Conservation (phyloP, 2,888 invertebrate species). For the Andricus curvator region DNA sequence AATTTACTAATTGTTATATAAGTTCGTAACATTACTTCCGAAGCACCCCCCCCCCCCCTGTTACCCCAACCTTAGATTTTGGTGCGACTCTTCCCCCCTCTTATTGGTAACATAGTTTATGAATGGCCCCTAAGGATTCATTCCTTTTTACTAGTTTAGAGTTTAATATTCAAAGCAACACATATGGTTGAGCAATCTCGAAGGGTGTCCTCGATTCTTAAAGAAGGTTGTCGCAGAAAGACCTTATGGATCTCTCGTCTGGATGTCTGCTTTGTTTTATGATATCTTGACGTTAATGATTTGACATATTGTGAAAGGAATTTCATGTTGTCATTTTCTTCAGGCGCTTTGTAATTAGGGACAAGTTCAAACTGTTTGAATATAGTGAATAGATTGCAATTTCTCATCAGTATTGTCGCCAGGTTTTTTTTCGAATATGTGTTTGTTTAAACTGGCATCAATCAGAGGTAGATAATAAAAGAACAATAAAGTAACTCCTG, state of each 20-base stretch:
- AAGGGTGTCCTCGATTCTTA: not conserved
- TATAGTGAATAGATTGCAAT: not conserved
- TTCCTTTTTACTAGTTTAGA: not conserved
- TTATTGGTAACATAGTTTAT: no score
- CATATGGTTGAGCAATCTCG: not conserved
- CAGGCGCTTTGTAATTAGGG: not conserved
- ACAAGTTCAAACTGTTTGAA: not conserved
- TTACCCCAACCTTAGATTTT: no score
- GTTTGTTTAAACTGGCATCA: no score
- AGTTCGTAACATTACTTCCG: no score
- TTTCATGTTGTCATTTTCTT: not conserved
- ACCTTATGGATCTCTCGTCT: not conserved
- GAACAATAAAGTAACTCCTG: no score
- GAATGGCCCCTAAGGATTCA: not conserved
- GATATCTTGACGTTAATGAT: slow-evolving; percentile 1
- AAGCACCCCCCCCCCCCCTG: no score
- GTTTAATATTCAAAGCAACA: slow-evolving; percentile 7
- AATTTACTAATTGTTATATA: no score
- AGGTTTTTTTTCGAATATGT: no score
- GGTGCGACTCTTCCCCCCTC: no score
- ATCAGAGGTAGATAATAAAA: no score
- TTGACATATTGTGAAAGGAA: slow-evolving; percentile 2
- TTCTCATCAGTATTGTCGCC: not conserved
- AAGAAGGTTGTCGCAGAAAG: not conserved
- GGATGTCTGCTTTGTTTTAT: slow-evolving; percentile 1